A percentile compares a stretch with the other conserved stretches of the same genome.
phyloP scores from a whole-genome alignment of 2,113 vertebrate species.

The Protobothrops flavoviridis region DNA sequence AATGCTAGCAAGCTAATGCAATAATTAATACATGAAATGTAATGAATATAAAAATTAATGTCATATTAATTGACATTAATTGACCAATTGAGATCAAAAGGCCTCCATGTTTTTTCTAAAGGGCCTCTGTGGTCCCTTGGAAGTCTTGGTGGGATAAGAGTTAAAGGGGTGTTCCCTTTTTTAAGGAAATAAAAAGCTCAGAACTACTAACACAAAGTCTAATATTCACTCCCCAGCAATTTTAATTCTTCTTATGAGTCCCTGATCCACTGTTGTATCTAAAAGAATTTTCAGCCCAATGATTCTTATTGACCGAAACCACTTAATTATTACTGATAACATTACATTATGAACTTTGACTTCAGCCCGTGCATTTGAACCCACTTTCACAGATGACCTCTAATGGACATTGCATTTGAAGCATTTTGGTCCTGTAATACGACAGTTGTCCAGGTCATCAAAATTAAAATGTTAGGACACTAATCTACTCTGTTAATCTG shows the following conservation, averaged over 20 bases:
- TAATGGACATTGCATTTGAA: slow-evolving; percentile 73
- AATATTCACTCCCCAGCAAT: slow-evolving; percentile 22
- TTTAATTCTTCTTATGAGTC: slow-evolving; percentile 46
- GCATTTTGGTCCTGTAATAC: slow-evolving; percentile 63
- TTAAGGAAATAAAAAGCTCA: not conserved
- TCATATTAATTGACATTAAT: too few relatives aligned
- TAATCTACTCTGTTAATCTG: slow-evolving; percentile 61
- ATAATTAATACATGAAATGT: not conserved
- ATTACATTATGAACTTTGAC: slow-evolving; percentile 64
- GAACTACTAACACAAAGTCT: not conserved
- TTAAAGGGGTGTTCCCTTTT: not conserved
- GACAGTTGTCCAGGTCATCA: slow-evolving; percentile 72
- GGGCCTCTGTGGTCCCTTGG: not conserved
- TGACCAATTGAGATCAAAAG: not conserved
- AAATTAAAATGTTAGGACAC: slow-evolving; percentile 62
- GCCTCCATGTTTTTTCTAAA: not conserved
- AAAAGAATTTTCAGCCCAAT: slow-evolving; percentile 60
- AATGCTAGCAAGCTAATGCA: not conserved
- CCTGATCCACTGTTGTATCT: slow-evolving; percentile 7
- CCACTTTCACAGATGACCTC: slow-evolving; percentile 70
- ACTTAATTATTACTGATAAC: slow-evolving; percentile 75
- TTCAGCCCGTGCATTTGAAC: slow-evolving; percentile 61
- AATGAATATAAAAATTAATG: not conserved
- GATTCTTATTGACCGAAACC: slow-evolving; percentile 72
- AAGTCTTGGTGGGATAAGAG: not conserved